A percentile compares a stretch with the other conserved stretches of the same genome.
Evolutionary conservation across 2,113 vertebrate genomes (phyloP).

Genomic region (Larimichthys polyactis): DNA sequence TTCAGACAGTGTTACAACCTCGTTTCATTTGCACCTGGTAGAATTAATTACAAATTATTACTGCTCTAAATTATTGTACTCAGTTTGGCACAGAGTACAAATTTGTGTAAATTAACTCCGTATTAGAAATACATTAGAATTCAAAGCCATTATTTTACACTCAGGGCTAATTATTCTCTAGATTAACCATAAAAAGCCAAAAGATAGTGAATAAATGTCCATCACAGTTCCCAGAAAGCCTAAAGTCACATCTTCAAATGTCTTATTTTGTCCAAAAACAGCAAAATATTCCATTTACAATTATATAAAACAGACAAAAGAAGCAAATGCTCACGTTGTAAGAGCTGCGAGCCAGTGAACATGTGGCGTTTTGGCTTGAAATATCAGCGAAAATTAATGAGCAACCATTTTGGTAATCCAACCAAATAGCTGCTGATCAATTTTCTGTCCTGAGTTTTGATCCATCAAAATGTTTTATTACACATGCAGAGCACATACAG

Average conservation of each 20-base stretch:
- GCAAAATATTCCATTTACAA: not conserved
- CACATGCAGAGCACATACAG: slow-evolving; percentile 42
- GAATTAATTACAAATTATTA: slow-evolving; percentile 31
- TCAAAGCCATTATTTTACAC: slow-evolving; percentile 9
- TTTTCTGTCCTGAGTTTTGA: slow-evolving; percentile 23
- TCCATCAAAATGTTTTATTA: slow-evolving; percentile 16
- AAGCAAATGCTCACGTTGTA: not conserved
- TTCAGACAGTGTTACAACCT: slow-evolving; percentile 26
- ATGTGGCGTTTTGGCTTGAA: not conserved
- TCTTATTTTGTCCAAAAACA: not conserved
- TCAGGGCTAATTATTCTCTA: not conserved
- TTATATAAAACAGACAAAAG: not conserved
- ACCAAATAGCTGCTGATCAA: not conserved
- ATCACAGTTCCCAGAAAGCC: not conserved
- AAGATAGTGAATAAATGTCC: not conserved
- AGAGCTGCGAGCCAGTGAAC: not conserved
- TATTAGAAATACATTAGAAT: slow-evolving; percentile 11
- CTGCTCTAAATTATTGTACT: no score
- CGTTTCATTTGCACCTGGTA: slow-evolving; percentile 33
- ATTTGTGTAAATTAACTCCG: slow-evolving; percentile 20
- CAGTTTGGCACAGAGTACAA: not conserved
- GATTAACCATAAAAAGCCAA: not conserved
- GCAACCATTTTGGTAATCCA: not conserved
- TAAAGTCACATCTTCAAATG: not conserved
- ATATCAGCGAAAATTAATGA: not conserved